These are phyloP conservation scores for Leptinotarsa peninsularis DNA, from an alignment of 2,888 invertebrate genomes.

Conservation along the genomic window DNA sequence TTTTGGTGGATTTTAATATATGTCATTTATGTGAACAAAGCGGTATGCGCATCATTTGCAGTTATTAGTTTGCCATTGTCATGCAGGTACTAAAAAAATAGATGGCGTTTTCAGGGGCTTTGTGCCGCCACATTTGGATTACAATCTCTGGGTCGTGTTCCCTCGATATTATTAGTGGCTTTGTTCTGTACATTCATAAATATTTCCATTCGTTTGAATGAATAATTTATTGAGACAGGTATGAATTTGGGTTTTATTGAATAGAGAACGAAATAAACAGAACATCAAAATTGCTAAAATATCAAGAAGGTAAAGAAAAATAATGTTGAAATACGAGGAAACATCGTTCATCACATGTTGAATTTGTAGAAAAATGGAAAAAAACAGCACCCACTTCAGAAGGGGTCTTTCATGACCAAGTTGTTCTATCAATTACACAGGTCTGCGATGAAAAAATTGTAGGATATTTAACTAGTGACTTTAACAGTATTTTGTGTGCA, in stretches of 20 bases:
- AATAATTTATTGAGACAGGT: not conserved
- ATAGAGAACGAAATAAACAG: no score
- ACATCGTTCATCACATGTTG: no score
- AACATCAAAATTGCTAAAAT: no score
- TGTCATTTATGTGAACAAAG: constrained; percentile 3
- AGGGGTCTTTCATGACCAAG: no score
- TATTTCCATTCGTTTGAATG: not conserved
- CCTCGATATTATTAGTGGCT: not conserved
- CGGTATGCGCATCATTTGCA: constrained; percentile 9
- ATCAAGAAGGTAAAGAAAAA: no score
- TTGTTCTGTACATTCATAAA: not conserved
- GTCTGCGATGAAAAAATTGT: no score
- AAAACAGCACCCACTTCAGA: no score
- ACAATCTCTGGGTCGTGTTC: not conserved
- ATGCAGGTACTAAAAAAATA: constrained; percentile 2
- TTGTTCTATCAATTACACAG: no score
- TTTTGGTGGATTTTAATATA: constrained; percentile 1
- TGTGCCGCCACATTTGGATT: not conserved
- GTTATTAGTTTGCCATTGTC: constrained; percentile 3
- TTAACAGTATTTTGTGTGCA: no score
- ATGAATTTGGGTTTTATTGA: not conserved
- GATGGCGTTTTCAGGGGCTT: not conserved
- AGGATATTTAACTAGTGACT: no score
- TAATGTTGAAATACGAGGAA: no score
- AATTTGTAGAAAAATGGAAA: no score